A percentile compares a stretch with the other conserved stretches of the same genome.
Evolutionary conservation across 2,888 invertebrate genomes (phyloP).

Genomic region (Trypoxylon attenuatum): DNA sequence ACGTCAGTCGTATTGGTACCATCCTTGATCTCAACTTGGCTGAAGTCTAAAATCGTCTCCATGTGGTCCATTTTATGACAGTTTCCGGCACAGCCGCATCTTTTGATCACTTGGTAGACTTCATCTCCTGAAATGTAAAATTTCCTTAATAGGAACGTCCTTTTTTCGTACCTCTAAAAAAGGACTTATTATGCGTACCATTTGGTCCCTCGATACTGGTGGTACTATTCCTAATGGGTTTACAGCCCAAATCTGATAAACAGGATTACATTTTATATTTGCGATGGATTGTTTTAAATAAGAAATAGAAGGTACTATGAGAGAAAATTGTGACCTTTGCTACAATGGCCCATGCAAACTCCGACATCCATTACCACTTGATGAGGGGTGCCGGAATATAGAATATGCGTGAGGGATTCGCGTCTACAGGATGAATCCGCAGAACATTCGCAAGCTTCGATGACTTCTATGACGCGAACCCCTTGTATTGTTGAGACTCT

Average conservation of each 20-base stretch:
- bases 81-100: conserved; percentile 72
- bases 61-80: conserved; percentile 73
- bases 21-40: conserved; percentile 65
- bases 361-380: conserved; percentile 72
- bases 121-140: conserved; percentile 61
- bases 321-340: conserved; percentile 56
- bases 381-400: conserved; percentile 73
- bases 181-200: conserved; percentile 55
- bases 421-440: conserved; percentile 65
- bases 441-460: conserved; percentile 71
- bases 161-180: no score
- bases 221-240: conserved; percentile 70
- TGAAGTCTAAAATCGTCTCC: conserved; percentile 75
- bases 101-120: conserved; percentile 72
- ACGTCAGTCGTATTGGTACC: conserved; percentile 67
- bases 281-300: no score
- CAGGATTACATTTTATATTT: no score
- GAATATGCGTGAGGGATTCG: conserved; percentile 64
- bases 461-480: conserved; percentile 67
- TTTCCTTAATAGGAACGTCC: background rate
- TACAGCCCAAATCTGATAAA: conserved; percentile 68
- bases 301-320: background rate
- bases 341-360: conserved; percentile 71
- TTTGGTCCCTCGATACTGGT: conserved; percentile 72
- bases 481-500: conserved; percentile 72